Conservation (phyloP, 2,797 vertebrate genomes). For the Brotula barbata region DNA sequence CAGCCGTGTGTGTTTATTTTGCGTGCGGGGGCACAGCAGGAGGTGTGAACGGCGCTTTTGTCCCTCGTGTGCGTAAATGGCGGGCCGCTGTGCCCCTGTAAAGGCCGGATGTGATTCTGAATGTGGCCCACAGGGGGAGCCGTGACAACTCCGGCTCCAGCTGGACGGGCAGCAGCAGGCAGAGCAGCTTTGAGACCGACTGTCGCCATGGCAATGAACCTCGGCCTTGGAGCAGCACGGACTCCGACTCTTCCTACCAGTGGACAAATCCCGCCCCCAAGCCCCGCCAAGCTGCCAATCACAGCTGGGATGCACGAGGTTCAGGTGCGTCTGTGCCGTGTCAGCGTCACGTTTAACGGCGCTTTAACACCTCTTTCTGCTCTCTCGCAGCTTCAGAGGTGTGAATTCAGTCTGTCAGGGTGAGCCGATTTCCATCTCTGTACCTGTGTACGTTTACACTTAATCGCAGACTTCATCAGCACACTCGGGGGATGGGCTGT, state of each 20-base stretch:
- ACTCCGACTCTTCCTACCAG: constrained; percentile 90
- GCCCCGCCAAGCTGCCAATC: constrained; percentile 45
- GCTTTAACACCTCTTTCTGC: constrained; percentile 12
- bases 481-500: constrained; percentile 34
- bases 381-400: constrained; percentile 30
- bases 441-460: constrained; percentile 38
- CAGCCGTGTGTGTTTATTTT: constrained; percentile 6
- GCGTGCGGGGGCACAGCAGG: neutral
- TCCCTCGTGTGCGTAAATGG: constrained; percentile 1
- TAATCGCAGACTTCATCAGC: constrained; percentile 26
- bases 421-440: constrained; percentile 37
- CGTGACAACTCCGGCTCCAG: constrained; percentile 86
- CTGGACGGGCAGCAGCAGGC: constrained; percentile 88
- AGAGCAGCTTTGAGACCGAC: constrained; percentile 92
- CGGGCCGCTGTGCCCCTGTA: constrained; percentile 8
- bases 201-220: constrained; percentile 85
- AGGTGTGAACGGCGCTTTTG: constrained; percentile 11
- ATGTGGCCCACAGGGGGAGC: constrained; percentile 86
- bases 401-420: constrained; percentile 38
- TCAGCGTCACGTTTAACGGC: constrained; percentile 1
- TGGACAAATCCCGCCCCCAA: constrained; percentile 59
- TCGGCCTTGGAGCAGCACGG: constrained; percentile 95
- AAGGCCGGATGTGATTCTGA: constrained; percentile 68
- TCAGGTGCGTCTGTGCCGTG: constrained; percentile 37
- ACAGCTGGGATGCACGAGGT: constrained; percentile 58